A percentile compares a stretch with the other conserved stretches of the same genome.
Evolutionary conservation across 1,140 invertebrate species (phyloP).

Genomic region (Trichonephila clavipes): DNA sequence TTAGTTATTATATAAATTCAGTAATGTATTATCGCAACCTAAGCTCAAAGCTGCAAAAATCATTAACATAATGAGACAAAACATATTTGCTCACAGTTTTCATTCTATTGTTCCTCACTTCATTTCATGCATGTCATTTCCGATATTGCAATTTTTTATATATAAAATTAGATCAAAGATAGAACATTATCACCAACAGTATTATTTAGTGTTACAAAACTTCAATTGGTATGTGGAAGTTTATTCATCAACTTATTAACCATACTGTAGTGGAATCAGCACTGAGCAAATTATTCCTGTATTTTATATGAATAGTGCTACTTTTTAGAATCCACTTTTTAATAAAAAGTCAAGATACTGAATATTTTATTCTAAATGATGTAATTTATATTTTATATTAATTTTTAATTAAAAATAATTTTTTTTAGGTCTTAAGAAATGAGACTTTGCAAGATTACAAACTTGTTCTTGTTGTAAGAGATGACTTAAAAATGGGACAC

Average conservation of each 20-base stretch:
- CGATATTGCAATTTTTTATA: too few species aligned
- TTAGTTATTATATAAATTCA: too few species aligned
- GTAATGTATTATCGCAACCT: too few species aligned
- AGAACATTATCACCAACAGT: too few species aligned
- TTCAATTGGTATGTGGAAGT: too few species aligned
- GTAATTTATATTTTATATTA: not conserved
- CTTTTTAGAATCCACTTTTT: not conserved
- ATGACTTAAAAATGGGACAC: constrained; percentile 95
- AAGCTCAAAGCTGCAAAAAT: too few species aligned
- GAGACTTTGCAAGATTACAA: constrained; percentile 3
- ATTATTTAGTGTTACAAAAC: too few species aligned
- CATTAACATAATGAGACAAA: too few species aligned
- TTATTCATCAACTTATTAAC: not conserved
- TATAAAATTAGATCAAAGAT: too few species aligned
- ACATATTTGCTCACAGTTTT: too few species aligned
- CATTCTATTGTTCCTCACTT: too few species aligned
- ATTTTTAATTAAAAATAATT: not conserved
- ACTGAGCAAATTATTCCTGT: not conserved
- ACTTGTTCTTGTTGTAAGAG: constrained; percentile 87
- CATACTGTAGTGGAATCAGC: not conserved
- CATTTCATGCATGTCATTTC: too few species aligned
- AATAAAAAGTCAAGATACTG: not conserved
- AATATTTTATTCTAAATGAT: not conserved
- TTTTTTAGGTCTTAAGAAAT: constrained; percentile 14
- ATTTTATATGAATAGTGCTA: not conserved